Base-by-base conservation (phyloP, 2,888 invertebrate species). In the Cephus nigrinus region DNA sequence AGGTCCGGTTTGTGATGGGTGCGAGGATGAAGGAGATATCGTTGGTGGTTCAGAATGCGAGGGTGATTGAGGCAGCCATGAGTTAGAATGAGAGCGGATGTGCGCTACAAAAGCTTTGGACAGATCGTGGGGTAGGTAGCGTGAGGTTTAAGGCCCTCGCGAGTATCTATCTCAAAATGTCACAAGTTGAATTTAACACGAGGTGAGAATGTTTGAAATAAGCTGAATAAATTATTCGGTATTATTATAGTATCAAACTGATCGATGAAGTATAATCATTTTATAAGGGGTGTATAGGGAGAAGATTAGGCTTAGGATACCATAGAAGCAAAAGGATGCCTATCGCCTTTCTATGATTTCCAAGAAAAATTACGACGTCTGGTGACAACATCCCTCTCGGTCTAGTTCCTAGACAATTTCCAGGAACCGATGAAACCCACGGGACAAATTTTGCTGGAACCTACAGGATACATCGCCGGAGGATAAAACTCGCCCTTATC, bases 21-120 rank as follows among this genome's bases (percentile, higher is more conserved):
- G 77, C n/a, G 73, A 12, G 71, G 31, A 69, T 72, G 80, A 83
- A 74, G 78, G 72, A 79, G 73, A 78, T 79, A 78, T 32, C 68
- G 68, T 34, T 74, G 68, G 78, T 75, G 68, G 79, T 76, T 71
- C 69, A 74, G 76, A 34, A 73, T 75, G 76, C 31, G 40, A 78
- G 76, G 35, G 75, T 76, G 79, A 55, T 23, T 9, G 55, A 55
- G 55, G 23, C 55, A 55, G 55, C 55, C 55, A 55, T 9, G 55
- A 55, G 55, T 23, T 55, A 55, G 23, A 55, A 55, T 55, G 55
- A 55, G 55, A 55, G 9, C 23, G 55, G 55, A 55, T 55, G 55
- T 55, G 23, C 9, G 55, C 23, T 55, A 55, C 55, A 55, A 55
- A 55, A 55, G 55, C 55, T 55, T 55, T 55, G 55, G 55, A 23